phyloP scores from a whole-genome alignment of 2,113 vertebrate genomes.

The Rallus limicola region DNA sequence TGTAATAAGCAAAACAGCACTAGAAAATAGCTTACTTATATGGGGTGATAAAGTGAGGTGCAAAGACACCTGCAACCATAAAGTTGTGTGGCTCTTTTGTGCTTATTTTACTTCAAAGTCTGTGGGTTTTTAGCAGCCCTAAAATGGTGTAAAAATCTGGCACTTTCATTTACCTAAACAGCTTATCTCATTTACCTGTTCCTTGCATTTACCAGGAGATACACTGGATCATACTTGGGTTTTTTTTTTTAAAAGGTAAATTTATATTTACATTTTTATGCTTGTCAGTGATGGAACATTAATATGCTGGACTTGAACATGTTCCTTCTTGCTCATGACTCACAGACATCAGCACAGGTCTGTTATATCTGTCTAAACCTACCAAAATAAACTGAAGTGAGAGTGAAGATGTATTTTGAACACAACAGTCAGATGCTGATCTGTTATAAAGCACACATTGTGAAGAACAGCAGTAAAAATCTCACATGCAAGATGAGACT shows the following conservation, averaged over 20 bases:
- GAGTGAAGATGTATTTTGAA: conserved; percentile 14
- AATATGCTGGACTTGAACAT: background rate
- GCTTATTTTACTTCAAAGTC: background rate
- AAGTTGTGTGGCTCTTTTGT: background rate
- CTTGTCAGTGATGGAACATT: background rate
- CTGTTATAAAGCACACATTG: background rate
- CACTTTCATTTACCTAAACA: background rate
- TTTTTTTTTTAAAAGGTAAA: background rate
- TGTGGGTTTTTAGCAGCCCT: background rate
- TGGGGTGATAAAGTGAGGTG: background rate
- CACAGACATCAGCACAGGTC: background rate
- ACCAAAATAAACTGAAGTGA: conserved; percentile 35
- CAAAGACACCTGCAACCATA: background rate
- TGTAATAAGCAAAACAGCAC: background rate
- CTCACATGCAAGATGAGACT: background rate
- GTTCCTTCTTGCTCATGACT: background rate
- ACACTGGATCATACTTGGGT: background rate
- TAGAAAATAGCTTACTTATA: background rate
- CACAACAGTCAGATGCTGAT: conserved; percentile 6
- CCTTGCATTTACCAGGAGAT: background rate
- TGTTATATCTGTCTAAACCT: conserved; percentile 13
- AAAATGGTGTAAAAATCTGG: background rate
- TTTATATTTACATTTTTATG: background rate
- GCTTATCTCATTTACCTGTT: background rate
- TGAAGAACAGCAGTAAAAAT: conserved; percentile 13